phyloP scores from a whole-genome alignment of 2,888 invertebrate genomes.

The Nomada lathburiana region DNA sequence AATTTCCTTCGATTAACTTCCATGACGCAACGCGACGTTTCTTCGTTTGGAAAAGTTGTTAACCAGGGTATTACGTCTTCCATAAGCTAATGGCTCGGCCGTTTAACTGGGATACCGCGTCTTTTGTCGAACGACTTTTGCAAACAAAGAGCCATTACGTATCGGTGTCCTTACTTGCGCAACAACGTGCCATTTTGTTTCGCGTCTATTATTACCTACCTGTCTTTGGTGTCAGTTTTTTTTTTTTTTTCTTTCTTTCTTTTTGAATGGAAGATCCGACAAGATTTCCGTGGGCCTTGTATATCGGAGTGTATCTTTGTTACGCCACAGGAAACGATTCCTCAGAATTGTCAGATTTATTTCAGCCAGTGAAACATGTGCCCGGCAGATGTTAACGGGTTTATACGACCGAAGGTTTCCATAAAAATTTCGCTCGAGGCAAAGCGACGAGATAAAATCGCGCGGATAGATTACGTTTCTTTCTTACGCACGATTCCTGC shows the following conservation, averaged over 20 bases:
- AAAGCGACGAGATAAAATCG: neutral
- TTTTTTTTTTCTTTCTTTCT: neutral
- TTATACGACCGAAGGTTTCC: neutral
- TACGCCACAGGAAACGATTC: neutral
- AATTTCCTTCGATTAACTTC: conserved; percentile 22
- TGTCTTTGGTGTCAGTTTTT: neutral
- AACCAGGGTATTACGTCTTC: conserved; percentile 8
- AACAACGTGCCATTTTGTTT: too few relatives aligned
- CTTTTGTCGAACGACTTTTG: neutral
- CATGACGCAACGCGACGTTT: conserved; percentile 8
- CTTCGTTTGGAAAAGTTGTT: conserved; percentile 17
- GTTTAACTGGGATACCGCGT: conserved; percentile 4
- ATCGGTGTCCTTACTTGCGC: neutral
- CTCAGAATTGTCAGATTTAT: conserved; percentile 4
- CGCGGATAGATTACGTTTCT: neutral
- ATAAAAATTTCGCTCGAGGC: neutral
- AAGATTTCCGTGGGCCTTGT: neutral
- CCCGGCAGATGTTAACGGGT: conserved; percentile 13
- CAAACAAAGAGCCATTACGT: neutral
- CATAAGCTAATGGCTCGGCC: conserved; percentile 8
- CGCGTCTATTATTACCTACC: neutral
- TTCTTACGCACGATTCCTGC: too few relatives aligned
- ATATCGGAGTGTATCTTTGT: neutral
- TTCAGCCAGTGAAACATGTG: conserved; percentile 9
- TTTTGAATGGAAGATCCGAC: neutral